These are phyloP conservation scores for Omphaloscelis lunosa DNA, from an alignment of 2,888 invertebrate species.

Conservation along the genomic window DNA sequence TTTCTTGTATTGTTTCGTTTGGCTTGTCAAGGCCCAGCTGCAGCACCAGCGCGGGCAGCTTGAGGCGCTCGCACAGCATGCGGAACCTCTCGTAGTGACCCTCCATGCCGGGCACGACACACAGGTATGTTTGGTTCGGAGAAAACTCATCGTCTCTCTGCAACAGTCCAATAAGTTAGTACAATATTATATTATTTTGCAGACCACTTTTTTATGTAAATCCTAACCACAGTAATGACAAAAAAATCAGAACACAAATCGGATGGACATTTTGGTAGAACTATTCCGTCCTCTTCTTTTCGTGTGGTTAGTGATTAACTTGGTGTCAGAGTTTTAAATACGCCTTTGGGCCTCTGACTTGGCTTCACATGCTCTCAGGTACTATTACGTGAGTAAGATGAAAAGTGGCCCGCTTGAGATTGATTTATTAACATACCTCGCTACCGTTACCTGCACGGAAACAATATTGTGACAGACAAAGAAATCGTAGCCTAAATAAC, in stretches of 20 bases:
- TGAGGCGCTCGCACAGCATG: conserved; percentile 72
- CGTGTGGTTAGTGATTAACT: no score
- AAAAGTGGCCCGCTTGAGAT: not conserved
- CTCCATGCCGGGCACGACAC: conserved; percentile 77
- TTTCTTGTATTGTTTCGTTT: conserved; percentile 71
- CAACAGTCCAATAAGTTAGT: not conserved
- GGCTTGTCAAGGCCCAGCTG: conserved; percentile 73
- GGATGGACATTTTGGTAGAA: not conserved
- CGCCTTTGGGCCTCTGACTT: no score
- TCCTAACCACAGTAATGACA: not conserved
- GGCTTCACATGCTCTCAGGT: no score
- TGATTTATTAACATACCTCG: not conserved
- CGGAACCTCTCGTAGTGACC: conserved; percentile 73
- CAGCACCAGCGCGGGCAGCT: conserved; percentile 72
- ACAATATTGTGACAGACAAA: not conserved
- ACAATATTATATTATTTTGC: not conserved
- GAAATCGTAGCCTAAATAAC: not conserved
- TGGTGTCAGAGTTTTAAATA: no score
- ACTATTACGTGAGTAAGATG: not conserved
- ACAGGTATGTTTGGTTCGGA: conserved; percentile 58
- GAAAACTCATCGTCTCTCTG: conserved; percentile 46
- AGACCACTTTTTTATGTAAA: not conserved
- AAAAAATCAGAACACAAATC: not conserved
- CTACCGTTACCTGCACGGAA: not conserved
- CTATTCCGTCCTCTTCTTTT: no score